These are phyloP conservation scores for Harlomillsia oculata DNA, from an alignment of 1,140 invertebrate genomes.

Conservation along the genomic window DNA sequence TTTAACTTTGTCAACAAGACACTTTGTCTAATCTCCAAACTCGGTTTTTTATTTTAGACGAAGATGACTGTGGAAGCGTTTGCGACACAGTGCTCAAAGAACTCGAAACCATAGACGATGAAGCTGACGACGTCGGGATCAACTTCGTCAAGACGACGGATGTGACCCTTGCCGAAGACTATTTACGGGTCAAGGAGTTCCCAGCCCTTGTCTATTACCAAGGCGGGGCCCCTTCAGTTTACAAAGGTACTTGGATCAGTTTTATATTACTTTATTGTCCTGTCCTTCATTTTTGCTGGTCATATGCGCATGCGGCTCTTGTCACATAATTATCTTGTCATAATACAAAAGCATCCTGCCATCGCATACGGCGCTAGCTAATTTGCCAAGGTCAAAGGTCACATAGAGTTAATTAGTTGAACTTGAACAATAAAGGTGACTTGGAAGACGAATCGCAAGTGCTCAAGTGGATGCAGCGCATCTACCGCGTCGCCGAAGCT, in stretches of 20 bases:
- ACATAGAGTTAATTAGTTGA: no score
- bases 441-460: conserved; percentile 82
- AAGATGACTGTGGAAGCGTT: conserved; percentile 70
- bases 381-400: no score
- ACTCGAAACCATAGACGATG: conserved; percentile 87
- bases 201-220: conserved; percentile 84
- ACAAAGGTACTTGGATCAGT: conserved; percentile 89
- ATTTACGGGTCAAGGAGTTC: conserved; percentile 83
- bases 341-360: no score
- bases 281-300: not conserved
- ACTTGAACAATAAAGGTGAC: no score
- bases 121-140: conserved; percentile 73
- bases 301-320: no score
- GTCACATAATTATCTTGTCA: no score
- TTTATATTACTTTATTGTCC: not conserved
- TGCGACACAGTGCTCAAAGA: conserved; percentile 76
- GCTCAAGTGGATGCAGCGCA: conserved; percentile 55
- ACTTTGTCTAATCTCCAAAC: conserved; percentile 1
- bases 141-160: conserved; percentile 91
- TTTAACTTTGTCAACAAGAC: conserved; percentile 16
- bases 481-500: conserved; percentile 4
- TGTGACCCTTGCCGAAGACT: conserved; percentile 66
- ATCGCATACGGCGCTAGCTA: no score
- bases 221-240: conserved; percentile 85
- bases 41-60: conserved; percentile 37